Percentiles rank a stretch among this genome's conserved stretches.
phyloP scores from a whole-genome alignment of 2,797 vertebrate species.

The Phylloscopus collybita region DNA sequence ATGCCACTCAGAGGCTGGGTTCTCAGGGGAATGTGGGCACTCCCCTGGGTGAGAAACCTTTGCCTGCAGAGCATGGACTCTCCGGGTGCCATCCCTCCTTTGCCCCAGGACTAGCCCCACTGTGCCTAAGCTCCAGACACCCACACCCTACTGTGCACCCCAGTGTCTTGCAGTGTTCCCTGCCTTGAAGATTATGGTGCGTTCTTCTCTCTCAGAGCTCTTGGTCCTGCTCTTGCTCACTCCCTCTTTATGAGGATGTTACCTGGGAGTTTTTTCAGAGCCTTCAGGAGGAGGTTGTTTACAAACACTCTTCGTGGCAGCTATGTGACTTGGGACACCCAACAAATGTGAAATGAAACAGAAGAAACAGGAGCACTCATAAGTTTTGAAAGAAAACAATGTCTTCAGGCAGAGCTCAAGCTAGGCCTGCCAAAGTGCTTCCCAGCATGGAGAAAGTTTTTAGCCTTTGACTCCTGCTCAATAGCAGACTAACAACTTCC shows the following conservation, averaged over 20 bases:
- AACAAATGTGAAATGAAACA: background rate
- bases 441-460: background rate
- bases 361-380: background rate
- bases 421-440: background rate
- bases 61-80: background rate
- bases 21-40: background rate
- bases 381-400: background rate
- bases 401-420: background rate
- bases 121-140: background rate
- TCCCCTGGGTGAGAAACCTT: background rate
- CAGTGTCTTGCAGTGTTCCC: background rate
- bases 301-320: background rate
- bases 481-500: background rate
- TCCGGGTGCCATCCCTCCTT: background rate
- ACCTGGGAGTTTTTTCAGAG: background rate
- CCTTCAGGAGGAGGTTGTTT: background rate
- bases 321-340: background rate
- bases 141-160: background rate
- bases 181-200: fast-evolving
- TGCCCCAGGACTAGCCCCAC: background rate
- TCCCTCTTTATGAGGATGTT: background rate
- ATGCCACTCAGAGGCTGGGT: background rate
- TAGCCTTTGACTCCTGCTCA: background rate
- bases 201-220: background rate
- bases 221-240: background rate